Evolutionary conservation across 2,888 invertebrate species (phyloP), one percentile per base, ranked within the genome.

Genomic region (Leuctra nigra): DNA sequence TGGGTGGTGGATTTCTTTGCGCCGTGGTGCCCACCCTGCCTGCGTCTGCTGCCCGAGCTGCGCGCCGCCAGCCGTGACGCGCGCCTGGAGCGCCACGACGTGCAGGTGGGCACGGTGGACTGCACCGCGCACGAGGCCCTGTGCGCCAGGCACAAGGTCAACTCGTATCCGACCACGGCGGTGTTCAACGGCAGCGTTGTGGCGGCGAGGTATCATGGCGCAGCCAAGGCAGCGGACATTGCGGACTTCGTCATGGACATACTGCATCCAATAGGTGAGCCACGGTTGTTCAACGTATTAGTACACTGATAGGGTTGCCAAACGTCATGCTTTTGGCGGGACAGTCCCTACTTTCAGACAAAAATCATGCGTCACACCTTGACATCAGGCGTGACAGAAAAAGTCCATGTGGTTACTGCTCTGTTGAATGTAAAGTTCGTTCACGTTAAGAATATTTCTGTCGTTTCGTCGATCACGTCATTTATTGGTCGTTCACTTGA

Each of bases 1-100:
- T 86, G 84, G 83, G 80, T 87, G 63, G 75, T 88, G 23, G 86
- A 87, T 67, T 87, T 86, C 77, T 86, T 83, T 69, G 84, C 86
- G 1, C 86, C 87, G 64, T 86, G 86, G 84, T 88, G 87, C 69
- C 86, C 87, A 4, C 87, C 87, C 0, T 88, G 87, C 66, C 77
- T 83, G 71, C 74, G 77, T 57, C 72, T 87, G 61, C 72, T 87
- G 57, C 84, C 84, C 13, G 84, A 86, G 72, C 73, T 85, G 59
- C 74, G 86, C 9, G 80, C 80, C 68, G 80, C 84, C 14, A 82
- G 84, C 54, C 68, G 73, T 41, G 39, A 14, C 7, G 4, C 14
- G 16, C 4, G 2, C 39, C 2, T 7, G 4, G 22, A 20, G 22
- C 13, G n/a, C 18, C 18, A 44, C 44, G 23, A 20, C 4, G 71